Conservation (phyloP, 1,140 invertebrate species). For the Megathymus violae region DNA sequence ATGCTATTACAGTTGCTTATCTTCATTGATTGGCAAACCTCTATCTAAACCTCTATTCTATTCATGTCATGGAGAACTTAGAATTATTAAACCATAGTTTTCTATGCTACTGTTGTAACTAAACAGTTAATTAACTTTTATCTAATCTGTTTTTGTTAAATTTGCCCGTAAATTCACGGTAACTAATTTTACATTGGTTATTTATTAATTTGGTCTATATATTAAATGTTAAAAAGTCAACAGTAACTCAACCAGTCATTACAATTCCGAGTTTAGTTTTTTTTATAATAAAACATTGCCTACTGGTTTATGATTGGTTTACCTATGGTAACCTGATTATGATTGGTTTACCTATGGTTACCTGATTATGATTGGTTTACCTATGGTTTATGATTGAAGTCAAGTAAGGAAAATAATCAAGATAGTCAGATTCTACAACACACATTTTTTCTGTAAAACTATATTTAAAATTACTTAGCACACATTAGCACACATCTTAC, state of each 20-base stretch:
- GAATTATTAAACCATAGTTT: slow-evolving; percentile 67
- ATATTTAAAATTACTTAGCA: no score
- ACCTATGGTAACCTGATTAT: no score
- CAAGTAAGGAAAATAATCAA: not conserved
- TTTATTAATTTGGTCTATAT: slow-evolving; percentile 7
- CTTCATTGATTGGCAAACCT: slow-evolving; percentile 65
- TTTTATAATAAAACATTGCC: no score
- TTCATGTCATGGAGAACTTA: slow-evolving; percentile 67
- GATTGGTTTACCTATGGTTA: no score
- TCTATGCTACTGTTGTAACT: slow-evolving; percentile 78
- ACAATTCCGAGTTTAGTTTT: no score
- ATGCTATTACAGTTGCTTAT: slow-evolving; percentile 57
- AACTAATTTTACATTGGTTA: slow-evolving; percentile 46
- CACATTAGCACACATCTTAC: no score
- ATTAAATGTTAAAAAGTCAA: no score
- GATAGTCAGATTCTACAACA: no score
- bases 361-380: no score
- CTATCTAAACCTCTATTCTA: slow-evolving; percentile 65
- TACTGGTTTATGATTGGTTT: no score
- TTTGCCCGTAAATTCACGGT: slow-evolving; percentile 51
- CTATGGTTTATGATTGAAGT: slow-evolving; percentile 1
- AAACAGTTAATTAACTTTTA: slow-evolving; percentile 75
- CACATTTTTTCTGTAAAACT: no score
- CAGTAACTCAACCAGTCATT: no score
- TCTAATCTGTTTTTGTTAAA: slow-evolving; percentile 60